Evolutionary conservation across 2,113 vertebrate species (phyloP), one percentile per base, ranked within the genome.

Genomic region (Paraplagusia blochii): DNA sequence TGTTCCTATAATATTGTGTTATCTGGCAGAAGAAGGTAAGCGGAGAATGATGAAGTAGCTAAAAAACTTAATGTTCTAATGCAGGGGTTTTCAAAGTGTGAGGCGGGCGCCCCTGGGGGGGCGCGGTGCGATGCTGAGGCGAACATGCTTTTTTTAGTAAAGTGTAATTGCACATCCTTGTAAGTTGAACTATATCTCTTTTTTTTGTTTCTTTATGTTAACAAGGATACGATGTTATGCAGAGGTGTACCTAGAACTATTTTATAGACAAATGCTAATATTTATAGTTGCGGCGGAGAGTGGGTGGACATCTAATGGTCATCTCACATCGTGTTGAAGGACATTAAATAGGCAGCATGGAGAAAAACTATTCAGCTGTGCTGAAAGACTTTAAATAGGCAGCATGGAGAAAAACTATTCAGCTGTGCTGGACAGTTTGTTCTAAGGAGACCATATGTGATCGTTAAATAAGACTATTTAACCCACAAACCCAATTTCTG

Each of bases 401-500:
- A 22, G 2, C 17, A 43, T 44, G 62, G 42, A 49, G 10, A 12
- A 40, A 22, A 51, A 15, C 57, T 64, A 17, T 38, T 44, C 19
- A 12, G 34, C 5, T 18, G 1, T 6, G 19, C 7, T 35, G 19
- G 4, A 5, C 19, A 38, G 43, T 17, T 47, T 39, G 11, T 44
- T n/a, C 15, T n/a, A 45, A 39, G 34, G 33, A 54, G 12, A 44
- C 52, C 5, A 5, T 54, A 18, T 17, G 45, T 53, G 47, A 43
- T 79, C 51, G 18, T 61, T 1, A 42, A 38, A 53, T 33, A 35
- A 47, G 18, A 39, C 38, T 44, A 12, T n/a, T 33, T 58, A 62
- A 79, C 76, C 67, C 53, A 79, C 68, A 84, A 84, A 83, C 77
- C 72, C 45, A 36, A n/a, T 80, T 84, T 72, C 19, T 69, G 45